Conservation (phyloP, 2,888 invertebrate species). For the Pandemis cinnamomeana region DNA sequence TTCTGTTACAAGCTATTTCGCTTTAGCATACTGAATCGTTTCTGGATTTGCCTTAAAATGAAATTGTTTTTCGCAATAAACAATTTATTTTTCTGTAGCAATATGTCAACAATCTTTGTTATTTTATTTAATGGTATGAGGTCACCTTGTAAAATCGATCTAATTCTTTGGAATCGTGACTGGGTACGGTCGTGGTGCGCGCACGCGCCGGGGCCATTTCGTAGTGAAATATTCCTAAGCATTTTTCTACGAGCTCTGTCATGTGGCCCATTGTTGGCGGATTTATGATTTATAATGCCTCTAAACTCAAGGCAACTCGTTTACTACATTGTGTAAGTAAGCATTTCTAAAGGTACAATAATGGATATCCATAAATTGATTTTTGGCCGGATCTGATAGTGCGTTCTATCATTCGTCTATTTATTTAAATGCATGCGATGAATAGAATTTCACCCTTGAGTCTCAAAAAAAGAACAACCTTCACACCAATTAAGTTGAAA, state of each 20-base stretch:
- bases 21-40: constrained; percentile 5
- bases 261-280: constrained; percentile 72
- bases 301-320: constrained; percentile 68
- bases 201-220: constrained; percentile 76
- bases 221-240: constrained; percentile 69
- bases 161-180: constrained; percentile 75
- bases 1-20: constrained; percentile 1
- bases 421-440: constrained; percentile 58
- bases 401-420: constrained; percentile 36
- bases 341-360: constrained; percentile 46
- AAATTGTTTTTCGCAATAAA: constrained; percentile 8
- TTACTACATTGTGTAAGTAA: constrained; percentile 56
- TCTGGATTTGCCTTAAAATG: constrained; percentile 31
- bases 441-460: constrained; percentile 67
- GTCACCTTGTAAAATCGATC: constrained; percentile 70
- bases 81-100: constrained; percentile 30
- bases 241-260: constrained; percentile 67
- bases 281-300: constrained; percentile 74
- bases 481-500: constrained; percentile 59
- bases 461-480: constrained; percentile 55
- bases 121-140: constrained; percentile 53
- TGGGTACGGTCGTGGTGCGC: constrained; percentile 64
- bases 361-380: constrained; percentile 43
- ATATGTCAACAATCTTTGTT: constrained; percentile 47
- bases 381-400: constrained; percentile 13